A percentile compares a stretch with the other conserved stretches of the same genome.
These are phyloP conservation scores for Mellivora capensis DNA, from an alignment of 2,113 vertebrate species.

Conservation along the genomic window DNA sequence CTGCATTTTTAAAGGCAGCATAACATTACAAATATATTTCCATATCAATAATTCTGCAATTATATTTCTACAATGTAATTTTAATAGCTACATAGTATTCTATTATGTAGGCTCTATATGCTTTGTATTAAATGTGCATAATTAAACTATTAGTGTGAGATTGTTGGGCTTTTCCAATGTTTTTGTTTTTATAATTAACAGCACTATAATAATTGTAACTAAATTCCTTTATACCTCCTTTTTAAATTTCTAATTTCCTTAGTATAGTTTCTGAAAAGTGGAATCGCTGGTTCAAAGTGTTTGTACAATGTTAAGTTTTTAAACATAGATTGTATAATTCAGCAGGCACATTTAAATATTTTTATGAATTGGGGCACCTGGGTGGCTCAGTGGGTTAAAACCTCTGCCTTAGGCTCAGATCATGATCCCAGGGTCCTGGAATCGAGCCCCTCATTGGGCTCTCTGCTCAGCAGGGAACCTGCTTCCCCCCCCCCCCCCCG, in stretches of 20 bases:
- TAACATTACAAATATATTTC: slow-evolving; percentile 38
- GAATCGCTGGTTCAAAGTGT: neutral
- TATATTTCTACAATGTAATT: neutral
- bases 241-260: slow-evolving; percentile 3
- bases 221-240: slow-evolving; percentile 27
- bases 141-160: neutral
- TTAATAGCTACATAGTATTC: neutral
- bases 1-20: neutral
- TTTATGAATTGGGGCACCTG: neutral
- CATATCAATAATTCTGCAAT: neutral
- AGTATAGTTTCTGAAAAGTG: neutral
- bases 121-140: neutral
- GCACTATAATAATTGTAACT: neutral
- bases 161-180: neutral
- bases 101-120: neutral
- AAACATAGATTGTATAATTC: neutral
- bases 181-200: slow-evolving; percentile 26
- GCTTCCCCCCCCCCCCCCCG: no score
- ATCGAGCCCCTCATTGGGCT: no score
- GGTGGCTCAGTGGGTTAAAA: no score
- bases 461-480: no score
- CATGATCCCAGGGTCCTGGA: no score
- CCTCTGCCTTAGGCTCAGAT: no score
- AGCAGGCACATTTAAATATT: neutral
- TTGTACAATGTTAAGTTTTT: slow-evolving; percentile 4